A percentile compares a stretch with the other conserved stretches of the same genome.
phyloP scores from a whole-genome alignment of 53 echinoderm and acorn worm species.

The Paracentrotus lividus region DNA sequence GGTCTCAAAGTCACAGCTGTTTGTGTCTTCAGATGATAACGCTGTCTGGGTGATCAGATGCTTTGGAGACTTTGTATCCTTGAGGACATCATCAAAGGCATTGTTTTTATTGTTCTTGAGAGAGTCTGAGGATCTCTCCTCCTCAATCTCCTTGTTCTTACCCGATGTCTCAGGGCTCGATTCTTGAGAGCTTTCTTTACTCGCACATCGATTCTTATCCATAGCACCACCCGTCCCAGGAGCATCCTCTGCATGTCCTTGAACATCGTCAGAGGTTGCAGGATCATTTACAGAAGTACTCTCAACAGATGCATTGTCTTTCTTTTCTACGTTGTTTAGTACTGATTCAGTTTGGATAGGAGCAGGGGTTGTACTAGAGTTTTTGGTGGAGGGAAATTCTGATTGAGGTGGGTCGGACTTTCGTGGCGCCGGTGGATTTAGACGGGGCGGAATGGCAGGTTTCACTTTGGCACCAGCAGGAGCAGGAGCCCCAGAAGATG shows the following conservation, averaged over 20 bases:
- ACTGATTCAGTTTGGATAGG: conserved; percentile 4
- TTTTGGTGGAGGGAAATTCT: conserved; percentile 7
- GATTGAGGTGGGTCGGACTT: not conserved
- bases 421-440: not conserved
- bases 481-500: not conserved
- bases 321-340: not conserved
- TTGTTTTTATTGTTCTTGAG: not conserved
- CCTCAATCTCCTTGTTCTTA: conserved; percentile 14
- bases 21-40: conserved; percentile 39
- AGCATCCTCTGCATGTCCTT: not conserved
- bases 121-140: not conserved
- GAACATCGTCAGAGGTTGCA: conserved; percentile 3
- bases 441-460: conserved; percentile 51
- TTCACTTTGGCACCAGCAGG: conserved; percentile 19
- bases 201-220: conserved; percentile 45
- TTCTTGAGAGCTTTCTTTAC: conserved; percentile 64
- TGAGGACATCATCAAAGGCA: not conserved
- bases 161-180: conserved; percentile 52
- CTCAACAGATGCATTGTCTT: conserved; percentile 38
- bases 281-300: not conserved
- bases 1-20: conserved; percentile 47
- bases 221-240: not conserved
- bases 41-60: conserved; percentile 62
- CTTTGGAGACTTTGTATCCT: conserved; percentile 42
- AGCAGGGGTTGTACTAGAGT: not conserved